Evolutionary conservation across 1,140 invertebrate genomes (phyloP).

Genomic region (Chymomyza costata): DNA sequence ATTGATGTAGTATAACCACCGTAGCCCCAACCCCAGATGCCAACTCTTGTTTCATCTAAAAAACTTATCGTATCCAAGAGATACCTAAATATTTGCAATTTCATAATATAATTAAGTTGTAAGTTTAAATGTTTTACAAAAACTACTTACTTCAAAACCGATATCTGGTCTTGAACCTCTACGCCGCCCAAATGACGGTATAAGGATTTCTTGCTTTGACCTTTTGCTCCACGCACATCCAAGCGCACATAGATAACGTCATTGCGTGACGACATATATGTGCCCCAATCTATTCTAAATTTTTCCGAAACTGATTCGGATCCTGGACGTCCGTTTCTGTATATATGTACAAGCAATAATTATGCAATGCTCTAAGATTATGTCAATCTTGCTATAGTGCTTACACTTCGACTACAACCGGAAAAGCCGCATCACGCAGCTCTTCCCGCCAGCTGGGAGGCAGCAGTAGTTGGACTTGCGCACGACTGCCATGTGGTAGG

Average conservation of each 20-base stretch:
- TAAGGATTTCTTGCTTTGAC: conserved; percentile 86
- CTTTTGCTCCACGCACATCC: conserved; percentile 90
- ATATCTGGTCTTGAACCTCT: conserved; percentile 92
- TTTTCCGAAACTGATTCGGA: conserved; percentile 90
- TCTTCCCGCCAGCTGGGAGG: conserved; percentile 90
- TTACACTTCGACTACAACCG: conserved; percentile 88
- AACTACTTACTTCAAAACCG: conserved; percentile 85
- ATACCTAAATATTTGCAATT: conserved; percentile 82
- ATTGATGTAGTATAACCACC: conserved; percentile 94
- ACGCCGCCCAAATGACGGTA: conserved; percentile 88
- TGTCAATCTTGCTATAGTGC: conserved; percentile 42
- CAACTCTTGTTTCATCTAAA: conserved; percentile 90
- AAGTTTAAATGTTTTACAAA: neutral
- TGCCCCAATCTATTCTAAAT: conserved; percentile 92
- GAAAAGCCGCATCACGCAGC: conserved; percentile 88
- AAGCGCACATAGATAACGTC: conserved; percentile 92
- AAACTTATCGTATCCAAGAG: conserved; percentile 88
- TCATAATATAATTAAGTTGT: too few relatives aligned
- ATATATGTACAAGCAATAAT: conserved; percentile 77
- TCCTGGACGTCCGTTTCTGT: conserved; percentile 91
- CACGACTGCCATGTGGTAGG: conserved; percentile 84
- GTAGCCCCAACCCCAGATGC: conserved; percentile 98
- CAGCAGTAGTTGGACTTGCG: conserved; percentile 86
- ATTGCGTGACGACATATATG: conserved; percentile 93
- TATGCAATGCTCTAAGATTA: conserved; percentile 3